Base-by-base conservation (phyloP, 1,140 invertebrate genomes). In the Andrena cerasifolii region DNA sequence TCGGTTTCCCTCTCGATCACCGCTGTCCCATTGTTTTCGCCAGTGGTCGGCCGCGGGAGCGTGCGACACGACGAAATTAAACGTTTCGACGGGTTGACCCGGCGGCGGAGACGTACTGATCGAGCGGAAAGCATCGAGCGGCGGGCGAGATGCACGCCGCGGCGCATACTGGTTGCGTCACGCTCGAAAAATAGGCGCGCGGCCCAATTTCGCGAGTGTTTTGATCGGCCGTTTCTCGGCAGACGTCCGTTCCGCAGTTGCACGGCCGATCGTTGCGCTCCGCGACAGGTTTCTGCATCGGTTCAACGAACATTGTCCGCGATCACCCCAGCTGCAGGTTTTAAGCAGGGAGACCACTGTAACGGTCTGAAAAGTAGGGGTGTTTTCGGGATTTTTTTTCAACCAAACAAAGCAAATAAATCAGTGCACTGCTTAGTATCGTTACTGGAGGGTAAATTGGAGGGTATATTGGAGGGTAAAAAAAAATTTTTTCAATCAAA, bases 151-250 rank as follows among this genome's bases (percentile, higher is more conserved):
- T 74, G 72, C 72, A 54, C 56, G 61, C 4, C 43, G 24, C 61
- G 61, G 61, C 31, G 72, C 72, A 53, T 66, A 56, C 72, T 53
- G 72, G 66, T 74, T 74, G 72, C 72, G 61, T 65, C 49, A 75
- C 61, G 21, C 51, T 56, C 73, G 73, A 67, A 67, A 75, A 75
- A 75, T 75, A 68, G 73, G 73, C 63, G 45, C 73, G 51, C 73
- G 73, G 67, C 63, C 73, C 73, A 68, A 75, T 75, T 75, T 75
- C 53, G 28, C 40, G 63, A 68, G 73, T 58, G 49, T 62, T 62
- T 75, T 56, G 72, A 75, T 62, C 72, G 62, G 33, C 18, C n/a
- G 49, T 65, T 65, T 43, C 71, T 54, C 72, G 36, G 72, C 56
- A 67, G 67, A 66, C 62, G 72, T 8, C 18, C 72, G 31, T 28